Evolutionary conservation across 2,888 invertebrate species (phyloP).

Genomic region (Drosophila yooni): DNA sequence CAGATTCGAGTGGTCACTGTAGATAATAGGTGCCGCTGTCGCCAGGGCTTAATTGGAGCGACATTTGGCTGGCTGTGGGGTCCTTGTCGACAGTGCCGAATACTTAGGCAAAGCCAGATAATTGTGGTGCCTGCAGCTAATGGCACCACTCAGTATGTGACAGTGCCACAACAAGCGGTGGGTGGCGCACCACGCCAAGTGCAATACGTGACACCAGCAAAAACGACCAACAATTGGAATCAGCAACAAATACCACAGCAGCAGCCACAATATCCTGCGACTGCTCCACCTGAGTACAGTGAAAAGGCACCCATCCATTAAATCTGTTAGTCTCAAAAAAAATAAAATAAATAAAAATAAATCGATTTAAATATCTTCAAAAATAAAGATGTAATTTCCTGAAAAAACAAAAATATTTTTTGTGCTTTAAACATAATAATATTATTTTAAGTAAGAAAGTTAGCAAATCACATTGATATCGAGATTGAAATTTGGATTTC

Average conservation of each 20-base stretch:
- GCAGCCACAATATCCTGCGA: neutral
- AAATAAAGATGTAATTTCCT: neutral
- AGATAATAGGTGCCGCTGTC: conserved; percentile 8
- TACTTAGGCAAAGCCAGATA: neutral
- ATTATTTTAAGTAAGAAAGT: neutral
- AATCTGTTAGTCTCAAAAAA: neutral
- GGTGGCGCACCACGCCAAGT: neutral
- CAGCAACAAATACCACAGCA: neutral
- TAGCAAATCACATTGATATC: neutral
- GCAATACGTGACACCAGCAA: neutral
- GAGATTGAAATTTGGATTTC: neutral
- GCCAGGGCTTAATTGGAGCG: conserved; percentile 10
- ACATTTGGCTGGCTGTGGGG: conserved; percentile 19
- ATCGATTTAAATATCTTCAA: neutral
- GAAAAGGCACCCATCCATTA: conserved; percentile 16
- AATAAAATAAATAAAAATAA: too few relatives aligned
- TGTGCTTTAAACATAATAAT: neutral
- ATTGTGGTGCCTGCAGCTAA: conserved; percentile 10
- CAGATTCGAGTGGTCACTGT: conserved; percentile 23
- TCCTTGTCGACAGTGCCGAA: conserved; percentile 18
- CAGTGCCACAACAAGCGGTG: neutral
- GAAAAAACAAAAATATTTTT: neutral
- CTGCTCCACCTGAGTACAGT: conserved; percentile 3
- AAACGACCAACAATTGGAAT: neutral
- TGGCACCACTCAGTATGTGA: conserved; percentile 6